A percentile compares a stretch with the other conserved stretches of the same genome.
phyloP scores from a whole-genome alignment of 1,140 invertebrate species.

The Anastrepha obliqua region DNA sequence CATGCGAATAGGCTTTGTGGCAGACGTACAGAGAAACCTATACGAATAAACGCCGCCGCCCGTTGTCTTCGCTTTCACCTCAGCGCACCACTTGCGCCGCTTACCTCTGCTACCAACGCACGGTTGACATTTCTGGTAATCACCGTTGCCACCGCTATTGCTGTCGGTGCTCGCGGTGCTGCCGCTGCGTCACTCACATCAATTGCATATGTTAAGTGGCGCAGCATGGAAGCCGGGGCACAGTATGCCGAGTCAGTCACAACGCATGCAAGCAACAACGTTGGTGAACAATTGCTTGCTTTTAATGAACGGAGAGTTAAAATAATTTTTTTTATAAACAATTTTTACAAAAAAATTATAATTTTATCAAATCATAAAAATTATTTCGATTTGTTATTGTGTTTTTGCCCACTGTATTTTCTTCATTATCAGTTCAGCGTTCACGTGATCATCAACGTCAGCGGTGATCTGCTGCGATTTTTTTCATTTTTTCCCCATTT shows the following conservation, averaged over 20 bases:
- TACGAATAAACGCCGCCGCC: background rate
- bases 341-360: too few relatives aligned
- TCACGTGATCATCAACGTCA: conserved; percentile 37
- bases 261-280: too few relatives aligned
- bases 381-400: background rate
- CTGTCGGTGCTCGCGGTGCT: background rate
- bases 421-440: background rate
- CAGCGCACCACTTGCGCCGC: background rate
- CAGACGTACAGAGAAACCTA: background rate
- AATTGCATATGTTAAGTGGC: conserved; percentile 50
- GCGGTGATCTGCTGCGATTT: background rate
- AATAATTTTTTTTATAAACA: too few relatives aligned
- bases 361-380: too few relatives aligned
- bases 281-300: background rate
- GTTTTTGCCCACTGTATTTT: background rate
- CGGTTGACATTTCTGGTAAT: conserved; percentile 47
- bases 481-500: background rate
- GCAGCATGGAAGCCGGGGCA: conserved; percentile 36
- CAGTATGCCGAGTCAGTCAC: background rate
- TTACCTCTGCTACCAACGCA: background rate
- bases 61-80: background rate
- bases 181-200: conserved; percentile 39
- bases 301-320: too few relatives aligned
- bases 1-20: conserved; percentile 1
- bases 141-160: background rate